Conservation (phyloP, 2,113 vertebrate genomes). For the Saguinus midas region DNA sequence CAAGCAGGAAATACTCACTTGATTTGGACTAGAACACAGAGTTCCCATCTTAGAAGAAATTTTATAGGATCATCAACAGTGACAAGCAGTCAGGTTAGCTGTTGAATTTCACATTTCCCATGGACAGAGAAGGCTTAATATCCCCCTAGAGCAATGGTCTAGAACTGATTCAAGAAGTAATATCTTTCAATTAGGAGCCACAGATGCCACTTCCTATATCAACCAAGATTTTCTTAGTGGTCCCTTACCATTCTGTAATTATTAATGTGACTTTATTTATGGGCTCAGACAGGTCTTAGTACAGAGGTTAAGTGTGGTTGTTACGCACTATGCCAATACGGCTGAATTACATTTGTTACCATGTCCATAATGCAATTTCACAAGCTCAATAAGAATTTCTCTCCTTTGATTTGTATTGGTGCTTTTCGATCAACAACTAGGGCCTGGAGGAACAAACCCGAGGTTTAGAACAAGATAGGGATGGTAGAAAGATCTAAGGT, state of each 20-base stretch:
- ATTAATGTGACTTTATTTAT: conserved; percentile 42
- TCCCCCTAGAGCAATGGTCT: neutral
- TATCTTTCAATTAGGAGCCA: neutral
- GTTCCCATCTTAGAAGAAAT: conserved; percentile 39
- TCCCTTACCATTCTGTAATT: neutral
- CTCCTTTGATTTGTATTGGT: neutral
- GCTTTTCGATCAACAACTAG: neutral
- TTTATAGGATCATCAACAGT: conserved; percentile 56
- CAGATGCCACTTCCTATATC: neutral
- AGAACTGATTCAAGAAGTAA: conserved; percentile 23
- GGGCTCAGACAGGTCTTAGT: neutral
- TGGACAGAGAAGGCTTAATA: neutral
- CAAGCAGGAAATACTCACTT: conserved; percentile 58
- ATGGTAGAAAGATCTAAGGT: neutral
- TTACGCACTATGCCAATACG: neutral
- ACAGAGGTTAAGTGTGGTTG: neutral
- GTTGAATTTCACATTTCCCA: conserved; percentile 32
- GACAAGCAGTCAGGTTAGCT: conserved; percentile 48
- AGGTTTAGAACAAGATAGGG: neutral
- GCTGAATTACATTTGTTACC: neutral
- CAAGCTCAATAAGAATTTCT: neutral
- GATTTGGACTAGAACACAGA: conserved; percentile 52
- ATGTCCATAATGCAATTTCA: neutral
- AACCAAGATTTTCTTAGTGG: conserved; percentile 3
- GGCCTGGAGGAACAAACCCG: neutral